Evolutionary conservation across 2,888 invertebrate genomes (phyloP).

Genomic region (Eurytoma adleriae): DNA sequence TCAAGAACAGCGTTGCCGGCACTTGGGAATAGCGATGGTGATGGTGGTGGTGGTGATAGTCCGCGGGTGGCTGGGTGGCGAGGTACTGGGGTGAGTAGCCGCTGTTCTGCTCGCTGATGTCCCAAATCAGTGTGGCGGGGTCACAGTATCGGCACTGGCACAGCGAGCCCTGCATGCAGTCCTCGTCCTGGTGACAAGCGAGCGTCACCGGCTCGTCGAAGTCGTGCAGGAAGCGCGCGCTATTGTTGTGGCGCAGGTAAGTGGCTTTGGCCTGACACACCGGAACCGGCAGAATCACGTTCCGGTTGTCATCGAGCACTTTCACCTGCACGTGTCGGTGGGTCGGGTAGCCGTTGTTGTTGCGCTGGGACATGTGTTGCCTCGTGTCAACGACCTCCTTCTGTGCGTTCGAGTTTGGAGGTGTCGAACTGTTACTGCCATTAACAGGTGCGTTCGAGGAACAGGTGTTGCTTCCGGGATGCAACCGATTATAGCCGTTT

Average conservation of each 20-base stretch:
- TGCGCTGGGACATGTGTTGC: constrained; percentile 68
- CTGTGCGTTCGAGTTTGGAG: constrained; percentile 64
- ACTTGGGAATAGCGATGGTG: constrained; percentile 57
- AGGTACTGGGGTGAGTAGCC: constrained; percentile 78
- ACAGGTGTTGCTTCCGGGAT: constrained; percentile 77
- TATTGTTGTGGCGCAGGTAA: constrained; percentile 56
- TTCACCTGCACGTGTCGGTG: constrained; percentile 77
- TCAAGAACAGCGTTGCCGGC: constrained; percentile 55
- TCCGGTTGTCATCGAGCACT: constrained; percentile 77
- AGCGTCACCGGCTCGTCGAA: constrained; percentile 55
- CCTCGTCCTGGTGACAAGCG: constrained; percentile 65
- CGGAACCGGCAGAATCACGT: constrained; percentile 67
- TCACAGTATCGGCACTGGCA: constrained; percentile 88
- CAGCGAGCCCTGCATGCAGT: constrained; percentile 73
- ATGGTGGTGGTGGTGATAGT: constrained; percentile 59
- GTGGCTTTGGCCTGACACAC: constrained; percentile 59
- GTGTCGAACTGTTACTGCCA: constrained; percentile 60
- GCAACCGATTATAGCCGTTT: constrained; percentile 68
- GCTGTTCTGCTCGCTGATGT: constrained; percentile 80
- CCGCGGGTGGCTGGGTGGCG: constrained; percentile 62
- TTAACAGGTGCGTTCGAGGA: constrained; percentile 66
- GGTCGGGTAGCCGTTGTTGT: constrained; percentile 73
- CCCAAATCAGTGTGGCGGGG: constrained; percentile 86
- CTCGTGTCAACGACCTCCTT: constrained; percentile 78
- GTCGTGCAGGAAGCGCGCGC: constrained; percentile 60